These are phyloP conservation scores for Micropterix aruncella DNA, from an alignment of 2,888 invertebrate genomes.

Conservation along the genomic window DNA sequence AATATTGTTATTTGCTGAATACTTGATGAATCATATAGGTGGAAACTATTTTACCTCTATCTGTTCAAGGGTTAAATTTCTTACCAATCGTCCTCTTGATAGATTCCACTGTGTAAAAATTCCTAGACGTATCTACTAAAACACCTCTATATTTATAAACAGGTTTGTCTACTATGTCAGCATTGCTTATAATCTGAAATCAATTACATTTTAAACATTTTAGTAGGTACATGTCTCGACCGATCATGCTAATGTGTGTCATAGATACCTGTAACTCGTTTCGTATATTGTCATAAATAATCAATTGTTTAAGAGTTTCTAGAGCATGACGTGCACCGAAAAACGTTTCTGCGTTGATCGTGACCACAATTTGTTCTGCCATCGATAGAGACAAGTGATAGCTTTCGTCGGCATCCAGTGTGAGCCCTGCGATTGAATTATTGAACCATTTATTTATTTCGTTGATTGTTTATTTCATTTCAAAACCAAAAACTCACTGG, in stretches of 20 bases:
- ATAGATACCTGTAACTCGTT: slow-evolving; percentile 36
- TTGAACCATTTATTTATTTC: too few species aligned
- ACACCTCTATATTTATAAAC: slow-evolving; percentile 80
- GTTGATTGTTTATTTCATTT: too few species aligned
- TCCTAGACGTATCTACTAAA: slow-evolving; percentile 80
- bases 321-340: slow-evolving; percentile 55
- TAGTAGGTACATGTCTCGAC: too few species aligned
- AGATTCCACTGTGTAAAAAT: slow-evolving; percentile 60
- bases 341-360: slow-evolving; percentile 41
- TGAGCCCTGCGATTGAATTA: too few species aligned
- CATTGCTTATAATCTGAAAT: slow-evolving; percentile 45
- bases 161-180: slow-evolving; percentile 60
- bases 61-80: too few species aligned
- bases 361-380: slow-evolving; percentile 29
- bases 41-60: too few species aligned
- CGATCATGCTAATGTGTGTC: too few species aligned
- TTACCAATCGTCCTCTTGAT: slow-evolving; percentile 60
- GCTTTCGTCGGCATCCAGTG: slow-evolving; percentile 43
- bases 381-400: slow-evolving; percentile 32
- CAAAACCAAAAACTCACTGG: too few species aligned
- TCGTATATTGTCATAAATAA: slow-evolving; percentile 50
- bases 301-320: slow-evolving; percentile 52
- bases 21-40: too few species aligned
- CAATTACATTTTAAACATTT: too few species aligned
- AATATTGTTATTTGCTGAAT: too few species aligned